phyloP scores from a whole-genome alignment of 2,888 invertebrate genomes.

The Dyspetes luteomarginatus region DNA sequence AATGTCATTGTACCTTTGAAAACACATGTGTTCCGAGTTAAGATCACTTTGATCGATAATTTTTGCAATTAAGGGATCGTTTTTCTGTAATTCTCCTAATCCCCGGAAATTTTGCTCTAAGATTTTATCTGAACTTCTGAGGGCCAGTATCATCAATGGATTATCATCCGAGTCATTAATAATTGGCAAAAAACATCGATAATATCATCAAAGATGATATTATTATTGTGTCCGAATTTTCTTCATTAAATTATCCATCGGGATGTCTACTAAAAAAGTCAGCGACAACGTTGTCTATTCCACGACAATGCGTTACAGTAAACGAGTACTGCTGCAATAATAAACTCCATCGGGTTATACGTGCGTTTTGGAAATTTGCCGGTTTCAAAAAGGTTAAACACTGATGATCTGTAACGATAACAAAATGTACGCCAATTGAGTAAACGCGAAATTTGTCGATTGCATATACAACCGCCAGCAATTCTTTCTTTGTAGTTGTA shows the following conservation, averaged over 20 bases:
- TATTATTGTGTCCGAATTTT: not conserved
- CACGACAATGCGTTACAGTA: not conserved
- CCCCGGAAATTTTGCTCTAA: not conserved
- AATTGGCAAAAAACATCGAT: slow-evolving; percentile 2
- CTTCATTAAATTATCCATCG: not conserved
- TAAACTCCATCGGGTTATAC: slow-evolving; percentile 4
- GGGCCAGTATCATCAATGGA: not conserved
- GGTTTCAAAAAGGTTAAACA: slow-evolving; percentile 4
- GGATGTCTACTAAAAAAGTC: slow-evolving; percentile 12
- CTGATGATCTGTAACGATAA: not conserved
- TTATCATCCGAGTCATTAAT: not conserved
- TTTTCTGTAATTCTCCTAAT: not conserved
- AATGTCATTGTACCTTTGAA: slow-evolving; percentile 11
- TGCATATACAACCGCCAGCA: slow-evolving; percentile 12
- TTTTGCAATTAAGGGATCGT: not conserved
- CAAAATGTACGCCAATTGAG: not conserved
- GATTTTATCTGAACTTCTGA: not conserved
- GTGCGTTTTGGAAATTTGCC: not conserved
- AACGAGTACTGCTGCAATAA: slow-evolving; percentile 7
- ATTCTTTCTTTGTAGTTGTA: not conserved
- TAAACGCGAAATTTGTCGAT: slow-evolving; percentile 6
- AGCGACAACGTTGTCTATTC: not conserved
- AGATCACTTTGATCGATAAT: not conserved
- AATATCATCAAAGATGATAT: slow-evolving; percentile 5
- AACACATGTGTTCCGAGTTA: no score